phyloP scores from a whole-genome alignment of 2,888 invertebrate species.

The Cremastobaeus sp. region DNA sequence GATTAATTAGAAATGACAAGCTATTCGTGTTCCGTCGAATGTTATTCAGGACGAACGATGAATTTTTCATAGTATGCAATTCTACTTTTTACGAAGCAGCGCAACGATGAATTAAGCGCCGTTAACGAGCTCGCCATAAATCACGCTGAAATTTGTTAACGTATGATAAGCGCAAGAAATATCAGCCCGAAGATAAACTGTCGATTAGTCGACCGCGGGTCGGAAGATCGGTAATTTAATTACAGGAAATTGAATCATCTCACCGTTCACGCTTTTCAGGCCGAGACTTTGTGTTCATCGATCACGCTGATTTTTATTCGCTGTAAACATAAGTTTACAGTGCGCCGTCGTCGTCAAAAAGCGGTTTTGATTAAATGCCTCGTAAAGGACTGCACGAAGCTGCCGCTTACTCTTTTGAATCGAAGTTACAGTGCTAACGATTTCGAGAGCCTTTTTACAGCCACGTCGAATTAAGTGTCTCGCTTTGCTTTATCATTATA shows the following conservation, averaged over 20 bases:
- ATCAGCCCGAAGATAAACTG: slow-evolving; percentile 27
- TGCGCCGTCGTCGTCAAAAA: slow-evolving; percentile 29
- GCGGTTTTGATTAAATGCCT: slow-evolving; percentile 38
- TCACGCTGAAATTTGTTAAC: slow-evolving; percentile 54
- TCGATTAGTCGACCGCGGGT: slow-evolving; percentile 8
- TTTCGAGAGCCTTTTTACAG: slow-evolving; percentile 23
- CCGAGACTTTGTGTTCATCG: slow-evolving; percentile 33
- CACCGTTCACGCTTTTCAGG: slow-evolving; percentile 30
- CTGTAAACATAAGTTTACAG: slow-evolving; percentile 50
- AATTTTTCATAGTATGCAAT: slow-evolving; percentile 55
- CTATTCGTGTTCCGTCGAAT: slow-evolving; percentile 43
- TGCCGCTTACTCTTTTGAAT: slow-evolving; percentile 40
- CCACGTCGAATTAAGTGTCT: slow-evolving; percentile 10
- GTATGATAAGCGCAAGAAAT: slow-evolving; percentile 34
- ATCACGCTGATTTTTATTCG: slow-evolving; percentile 45
- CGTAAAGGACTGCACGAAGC: slow-evolving; percentile 25
- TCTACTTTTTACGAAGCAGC: slow-evolving; percentile 43
- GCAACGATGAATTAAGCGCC: slow-evolving; percentile 45
- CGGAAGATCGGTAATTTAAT: slow-evolving; percentile 31
- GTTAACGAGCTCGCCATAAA: slow-evolving; percentile 48
- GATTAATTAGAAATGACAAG: slow-evolving; percentile 57
- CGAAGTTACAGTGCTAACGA: slow-evolving; percentile 25
- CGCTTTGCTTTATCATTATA: slow-evolving; percentile 3
- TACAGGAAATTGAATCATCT: slow-evolving; percentile 46
- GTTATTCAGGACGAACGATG: slow-evolving; percentile 54